Conservation (phyloP, 2,113 vertebrate genomes). For the Cavia aperea region DNA sequence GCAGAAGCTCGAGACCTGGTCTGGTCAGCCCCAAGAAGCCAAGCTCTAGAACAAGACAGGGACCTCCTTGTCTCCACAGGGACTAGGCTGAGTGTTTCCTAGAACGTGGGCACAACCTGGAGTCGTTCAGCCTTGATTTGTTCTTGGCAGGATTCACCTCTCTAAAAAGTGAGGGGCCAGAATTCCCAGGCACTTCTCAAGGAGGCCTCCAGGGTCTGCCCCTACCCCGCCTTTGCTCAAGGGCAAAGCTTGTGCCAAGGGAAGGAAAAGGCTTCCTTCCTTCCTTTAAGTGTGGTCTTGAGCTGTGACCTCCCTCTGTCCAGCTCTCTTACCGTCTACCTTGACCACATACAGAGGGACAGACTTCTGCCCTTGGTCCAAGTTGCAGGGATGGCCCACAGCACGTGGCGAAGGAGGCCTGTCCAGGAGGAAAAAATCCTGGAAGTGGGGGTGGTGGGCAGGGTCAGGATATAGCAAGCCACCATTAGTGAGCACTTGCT, state of each 20-base stretch:
- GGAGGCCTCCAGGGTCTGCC: not conserved
- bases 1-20: constrained; percentile 74
- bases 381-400: constrained; percentile 57
- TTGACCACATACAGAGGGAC: constrained; percentile 79
- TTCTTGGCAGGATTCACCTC: not conserved
- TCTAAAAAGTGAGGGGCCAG: not conserved
- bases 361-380: constrained; percentile 23
- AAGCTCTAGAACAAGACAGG: constrained; percentile 56
- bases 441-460: not conserved
- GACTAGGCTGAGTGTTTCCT: not conserved
- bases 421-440: constrained; percentile 42
- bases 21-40: constrained; percentile 84
- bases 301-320: not conserved
- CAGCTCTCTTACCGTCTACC: constrained; percentile 78
- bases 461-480: not conserved
- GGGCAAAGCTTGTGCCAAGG: fast-evolving
- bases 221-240: not conserved
- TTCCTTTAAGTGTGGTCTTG: too few relatives aligned
- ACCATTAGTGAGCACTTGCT: fast-evolving
- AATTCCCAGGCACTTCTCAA: not conserved
- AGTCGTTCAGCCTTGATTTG: not conserved
- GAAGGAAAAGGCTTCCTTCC: not conserved
- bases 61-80: not conserved
- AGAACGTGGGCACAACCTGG: too few relatives aligned
- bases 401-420: constrained; percentile 39